Evolutionary conservation across 2,888 invertebrate species (phyloP).

Genomic region (Acronicta psi): DNA sequence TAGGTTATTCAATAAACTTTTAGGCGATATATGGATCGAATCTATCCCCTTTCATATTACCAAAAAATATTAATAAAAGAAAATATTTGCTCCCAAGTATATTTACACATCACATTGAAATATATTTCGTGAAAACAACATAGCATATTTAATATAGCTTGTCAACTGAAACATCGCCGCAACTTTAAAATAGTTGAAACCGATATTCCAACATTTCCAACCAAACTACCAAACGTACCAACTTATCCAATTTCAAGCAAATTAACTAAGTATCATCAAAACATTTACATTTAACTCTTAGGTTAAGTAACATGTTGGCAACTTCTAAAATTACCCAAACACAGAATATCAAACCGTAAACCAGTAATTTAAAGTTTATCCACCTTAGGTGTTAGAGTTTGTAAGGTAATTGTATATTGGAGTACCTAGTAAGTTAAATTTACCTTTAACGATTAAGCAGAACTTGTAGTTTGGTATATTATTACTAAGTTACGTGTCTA

Average conservation of each 20-base stretch:
- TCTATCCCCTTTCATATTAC: too few species aligned
- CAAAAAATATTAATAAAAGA: too few species aligned
- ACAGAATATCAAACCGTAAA: slow-evolving; percentile 25
- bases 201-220: slow-evolving; percentile 31
- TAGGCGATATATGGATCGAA: too few species aligned
- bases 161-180: not conserved
- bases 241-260: slow-evolving; percentile 41
- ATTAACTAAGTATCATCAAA: slow-evolving; percentile 18
- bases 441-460: not conserved
- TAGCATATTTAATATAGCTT: too few species aligned
- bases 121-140: too few species aligned
- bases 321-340: slow-evolving; percentile 33
- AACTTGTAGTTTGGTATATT: slow-evolving; percentile 7
- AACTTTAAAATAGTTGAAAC: not conserved
- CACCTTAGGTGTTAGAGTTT: slow-evolving; percentile 19
- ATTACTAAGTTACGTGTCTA: too few species aligned
- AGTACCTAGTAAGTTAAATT: slow-evolving; percentile 31
- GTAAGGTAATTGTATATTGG: slow-evolving; percentile 16
- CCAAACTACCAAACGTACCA: slow-evolving; percentile 9
- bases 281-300: slow-evolving; percentile 9
- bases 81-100: too few species aligned
- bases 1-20: too few species aligned
- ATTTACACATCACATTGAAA: too few species aligned
- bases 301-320: slow-evolving; percentile 2
- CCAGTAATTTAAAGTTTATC: slow-evolving; percentile 43